Percentiles rank a stretch among this genome's conserved stretches.
phyloP scores from a whole-genome alignment of 2,797 vertebrate species.

The Hephaestus fuliginosus region DNA sequence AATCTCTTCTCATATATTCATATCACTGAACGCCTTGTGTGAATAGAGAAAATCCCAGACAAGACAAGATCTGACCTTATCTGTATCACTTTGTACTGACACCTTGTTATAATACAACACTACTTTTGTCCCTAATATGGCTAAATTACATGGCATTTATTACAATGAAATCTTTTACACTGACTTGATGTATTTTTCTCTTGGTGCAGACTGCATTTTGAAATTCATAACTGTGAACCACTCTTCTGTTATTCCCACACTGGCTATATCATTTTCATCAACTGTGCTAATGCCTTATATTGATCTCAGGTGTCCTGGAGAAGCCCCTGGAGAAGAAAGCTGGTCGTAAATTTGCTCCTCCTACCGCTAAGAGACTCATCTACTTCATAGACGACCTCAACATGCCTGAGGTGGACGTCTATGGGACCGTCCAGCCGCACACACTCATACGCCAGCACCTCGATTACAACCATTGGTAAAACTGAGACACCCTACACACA shows the following conservation, averaged over 20 bases:
- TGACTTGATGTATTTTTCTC: constrained; percentile 1
- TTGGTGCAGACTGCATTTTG: neutral
- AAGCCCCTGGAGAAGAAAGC: constrained; percentile 90
- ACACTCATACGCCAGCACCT: constrained; percentile 88
- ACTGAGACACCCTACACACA: constrained; percentile 5
- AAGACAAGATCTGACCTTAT: neutral
- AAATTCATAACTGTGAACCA: neutral
- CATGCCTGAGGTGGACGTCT: constrained; percentile 88
- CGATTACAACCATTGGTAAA: constrained; percentile 86
- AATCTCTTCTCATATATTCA: neutral
- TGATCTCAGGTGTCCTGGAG: constrained; percentile 83
- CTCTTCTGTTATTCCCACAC: neutral
- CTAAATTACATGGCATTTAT: neutral
- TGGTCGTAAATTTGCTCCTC: constrained; percentile 86
- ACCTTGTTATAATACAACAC: neutral
- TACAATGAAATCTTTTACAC: neutral
- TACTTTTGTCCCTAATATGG: constrained; percentile 1
- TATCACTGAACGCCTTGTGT: neutral
- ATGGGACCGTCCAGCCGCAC: constrained; percentile 88
- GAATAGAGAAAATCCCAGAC: neutral
- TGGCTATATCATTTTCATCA: neutral
- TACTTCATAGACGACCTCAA: constrained; percentile 90
- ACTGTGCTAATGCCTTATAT: neutral
- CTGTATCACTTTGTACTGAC: neutral
- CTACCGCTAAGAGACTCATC: constrained; percentile 87